A percentile compares a stretch with the other conserved stretches of the same genome.
These are phyloP conservation scores for Hemibagrus wyckioides DNA, from an alignment of 2,113 vertebrate species.

Conservation along the genomic window DNA sequence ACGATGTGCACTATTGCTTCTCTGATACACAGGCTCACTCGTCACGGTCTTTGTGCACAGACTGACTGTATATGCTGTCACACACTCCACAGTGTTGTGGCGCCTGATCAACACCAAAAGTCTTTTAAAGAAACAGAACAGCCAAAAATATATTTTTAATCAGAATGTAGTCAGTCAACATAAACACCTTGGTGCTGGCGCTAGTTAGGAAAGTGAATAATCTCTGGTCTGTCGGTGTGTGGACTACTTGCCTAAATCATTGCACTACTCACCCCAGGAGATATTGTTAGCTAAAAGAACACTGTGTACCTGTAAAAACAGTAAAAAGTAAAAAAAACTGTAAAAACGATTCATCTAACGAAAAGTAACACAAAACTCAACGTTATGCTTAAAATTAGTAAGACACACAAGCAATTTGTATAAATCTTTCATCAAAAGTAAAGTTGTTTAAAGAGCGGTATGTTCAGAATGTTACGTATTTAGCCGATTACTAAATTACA, in stretches of 20 bases:
- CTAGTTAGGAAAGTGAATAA: background rate
- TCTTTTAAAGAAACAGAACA: background rate
- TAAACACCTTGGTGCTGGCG: background rate
- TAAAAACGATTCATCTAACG: background rate
- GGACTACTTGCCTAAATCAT: background rate
- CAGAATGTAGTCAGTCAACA: constrained; percentile 2
- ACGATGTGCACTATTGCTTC: constrained; percentile 32
- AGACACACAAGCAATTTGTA: background rate
- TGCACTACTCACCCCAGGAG: background rate
- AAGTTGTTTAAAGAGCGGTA: background rate
- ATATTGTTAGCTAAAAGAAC: background rate
- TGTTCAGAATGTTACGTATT: background rate
- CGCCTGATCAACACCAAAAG: constrained; percentile 10
- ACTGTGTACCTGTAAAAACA: background rate
- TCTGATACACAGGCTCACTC: background rate
- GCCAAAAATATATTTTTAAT: background rate
- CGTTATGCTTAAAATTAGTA: background rate
- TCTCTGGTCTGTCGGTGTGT: background rate
- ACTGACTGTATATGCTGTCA: constrained; percentile 38
- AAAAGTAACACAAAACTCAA: background rate
- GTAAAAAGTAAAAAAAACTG: no score
- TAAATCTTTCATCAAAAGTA: background rate
- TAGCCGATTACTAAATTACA: background rate
- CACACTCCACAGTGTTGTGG: background rate
- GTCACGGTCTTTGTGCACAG: constrained; percentile 16